phyloP scores from a whole-genome alignment of 2,113 vertebrate genomes.

The Addax nasomaculatus region DNA sequence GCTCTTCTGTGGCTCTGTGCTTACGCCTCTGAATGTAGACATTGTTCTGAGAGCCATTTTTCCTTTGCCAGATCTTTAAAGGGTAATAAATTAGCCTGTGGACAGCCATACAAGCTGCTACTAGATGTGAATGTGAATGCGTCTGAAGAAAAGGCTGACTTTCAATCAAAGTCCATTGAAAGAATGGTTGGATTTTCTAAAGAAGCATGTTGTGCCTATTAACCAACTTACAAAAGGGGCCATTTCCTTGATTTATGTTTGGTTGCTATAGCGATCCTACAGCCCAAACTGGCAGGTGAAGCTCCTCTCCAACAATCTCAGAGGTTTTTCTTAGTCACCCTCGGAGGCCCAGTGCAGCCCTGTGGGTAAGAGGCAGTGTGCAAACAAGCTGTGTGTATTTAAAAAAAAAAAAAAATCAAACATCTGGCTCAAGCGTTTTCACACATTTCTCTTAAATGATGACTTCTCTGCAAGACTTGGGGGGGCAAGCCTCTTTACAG shows the following conservation, averaged over 20 bases:
- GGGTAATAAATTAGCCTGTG: constrained; percentile 91
- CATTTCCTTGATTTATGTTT: constrained; percentile 94
- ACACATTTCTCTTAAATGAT: constrained; percentile 23
- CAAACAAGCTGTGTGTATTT: constrained; percentile 64
- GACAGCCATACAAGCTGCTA: constrained; percentile 95
- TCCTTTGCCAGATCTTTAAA: constrained; percentile 91
- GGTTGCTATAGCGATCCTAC: constrained; percentile 88
- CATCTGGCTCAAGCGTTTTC: constrained; percentile 41
- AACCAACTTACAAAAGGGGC: constrained; percentile 94
- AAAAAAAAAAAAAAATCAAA: constrained; percentile 20
- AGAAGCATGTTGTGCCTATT: constrained; percentile 97
- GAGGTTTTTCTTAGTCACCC: constrained; percentile 80
- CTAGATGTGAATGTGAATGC: constrained; percentile 92
- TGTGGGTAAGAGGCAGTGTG: constrained; percentile 64
- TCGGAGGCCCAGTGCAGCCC: constrained; percentile 66
- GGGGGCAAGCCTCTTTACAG: background rate
- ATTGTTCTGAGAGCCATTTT: constrained; percentile 87
- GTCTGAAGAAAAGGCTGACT: constrained; percentile 90
- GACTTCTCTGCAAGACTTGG: background rate
- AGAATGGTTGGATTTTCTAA: constrained; percentile 94
- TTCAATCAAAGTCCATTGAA: constrained; percentile 97
- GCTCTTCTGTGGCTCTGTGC: constrained; percentile 85
- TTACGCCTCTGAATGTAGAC: constrained; percentile 90
- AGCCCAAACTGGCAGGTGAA: constrained; percentile 85
- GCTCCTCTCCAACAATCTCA: constrained; percentile 82